phyloP scores from a whole-genome alignment of 1,140 invertebrate species.

The Drosophila serrata region DNA sequence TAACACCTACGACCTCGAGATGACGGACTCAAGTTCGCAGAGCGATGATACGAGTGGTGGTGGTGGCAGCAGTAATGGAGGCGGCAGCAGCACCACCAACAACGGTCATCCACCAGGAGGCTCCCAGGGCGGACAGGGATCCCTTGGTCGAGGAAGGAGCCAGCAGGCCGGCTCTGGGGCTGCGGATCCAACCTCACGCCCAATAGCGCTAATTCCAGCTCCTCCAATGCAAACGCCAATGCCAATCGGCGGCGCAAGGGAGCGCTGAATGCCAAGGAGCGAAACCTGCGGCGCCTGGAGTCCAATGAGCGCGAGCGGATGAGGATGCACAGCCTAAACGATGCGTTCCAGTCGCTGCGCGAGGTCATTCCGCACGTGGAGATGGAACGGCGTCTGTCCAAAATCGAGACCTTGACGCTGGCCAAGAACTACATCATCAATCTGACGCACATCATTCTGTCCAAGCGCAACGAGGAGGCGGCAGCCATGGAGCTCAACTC shows the following conservation, averaged over 20 bases:
- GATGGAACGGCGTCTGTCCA: conserved; percentile 93
- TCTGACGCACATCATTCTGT: conserved; percentile 92
- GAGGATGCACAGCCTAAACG: conserved; percentile 95
- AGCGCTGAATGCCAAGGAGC: conserved; percentile 91
- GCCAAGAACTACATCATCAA: conserved; percentile 97
- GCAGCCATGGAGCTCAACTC: conserved; percentile 79
- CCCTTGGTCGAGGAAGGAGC: conserved; percentile 63
- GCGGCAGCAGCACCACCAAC: conserved; percentile 72
- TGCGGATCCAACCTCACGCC: conserved; percentile 30
- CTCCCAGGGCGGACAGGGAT: conserved; percentile 39
- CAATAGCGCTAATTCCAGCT: conserved; percentile 35
- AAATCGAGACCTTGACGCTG: conserved; percentile 94
- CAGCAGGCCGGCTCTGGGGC: conserved; percentile 36
- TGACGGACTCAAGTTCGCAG: conserved; percentile 85
- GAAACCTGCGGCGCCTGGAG: conserved; percentile 92
- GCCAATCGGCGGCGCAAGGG: conserved; percentile 88
- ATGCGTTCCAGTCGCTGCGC: conserved; percentile 93
- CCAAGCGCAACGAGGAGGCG: conserved; percentile 85
- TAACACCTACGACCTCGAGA: conserved; percentile 84
- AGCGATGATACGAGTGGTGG: conserved; percentile 85
- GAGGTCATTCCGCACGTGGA: conserved; percentile 95
- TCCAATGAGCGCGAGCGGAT: conserved; percentile 95
- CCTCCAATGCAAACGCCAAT: conserved; percentile 59
- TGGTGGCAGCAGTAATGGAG: conserved; percentile 82
- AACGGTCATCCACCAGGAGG: conserved; percentile 42